Evolutionary conservation across 2,888 invertebrate genomes (phyloP).

Genomic region (Ecliptopera silaceata): DNA sequence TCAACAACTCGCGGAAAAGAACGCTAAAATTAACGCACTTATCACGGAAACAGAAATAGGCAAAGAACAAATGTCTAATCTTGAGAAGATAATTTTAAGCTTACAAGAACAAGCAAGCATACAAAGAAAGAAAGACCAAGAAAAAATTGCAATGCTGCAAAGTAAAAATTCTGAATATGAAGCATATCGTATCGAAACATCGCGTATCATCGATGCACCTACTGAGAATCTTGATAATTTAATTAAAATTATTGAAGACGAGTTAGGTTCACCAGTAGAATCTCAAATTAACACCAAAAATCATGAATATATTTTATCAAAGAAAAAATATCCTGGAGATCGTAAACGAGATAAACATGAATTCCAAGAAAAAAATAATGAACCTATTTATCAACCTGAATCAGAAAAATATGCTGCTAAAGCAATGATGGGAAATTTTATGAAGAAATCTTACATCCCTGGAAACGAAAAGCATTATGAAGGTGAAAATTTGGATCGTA

Average conservation of each 20-base stretch:
- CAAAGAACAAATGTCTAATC: conserved; percentile 59
- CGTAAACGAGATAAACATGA: conserved; percentile 40
- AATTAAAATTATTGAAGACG: conserved; percentile 71
- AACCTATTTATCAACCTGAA: conserved; percentile 34
- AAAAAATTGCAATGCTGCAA: conserved; percentile 55
- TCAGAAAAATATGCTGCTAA: conserved; percentile 51
- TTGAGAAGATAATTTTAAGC: conserved; percentile 69
- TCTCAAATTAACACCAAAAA: conserved; percentile 33
- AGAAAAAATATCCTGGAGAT: conserved; percentile 39
- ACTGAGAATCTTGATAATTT: conserved; percentile 64
- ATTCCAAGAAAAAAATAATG: conserved; percentile 37
- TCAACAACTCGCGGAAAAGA: conserved; percentile 60
- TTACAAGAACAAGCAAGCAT: conserved; percentile 61
- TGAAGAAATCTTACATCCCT: conserved; percentile 50
- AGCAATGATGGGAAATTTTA: conserved; percentile 51
- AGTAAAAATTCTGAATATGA: conserved; percentile 57
- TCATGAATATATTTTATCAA: conserved; percentile 33
- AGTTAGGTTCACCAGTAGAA: conserved; percentile 57
- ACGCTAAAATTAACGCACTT: conserved; percentile 63
- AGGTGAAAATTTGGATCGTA: conserved; percentile 52
- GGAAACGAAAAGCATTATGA: conserved; percentile 47
- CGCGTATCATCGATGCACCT: conserved; percentile 47
- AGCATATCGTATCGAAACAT: conserved; percentile 43
- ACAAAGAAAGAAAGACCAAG: conserved; percentile 59
- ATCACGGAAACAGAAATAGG: conserved; percentile 52